Percentiles rank a stretch among this genome's conserved stretches.
Conservation (phyloP, 1,140 invertebrate genomes). For the Drosophila cardini region DNA sequence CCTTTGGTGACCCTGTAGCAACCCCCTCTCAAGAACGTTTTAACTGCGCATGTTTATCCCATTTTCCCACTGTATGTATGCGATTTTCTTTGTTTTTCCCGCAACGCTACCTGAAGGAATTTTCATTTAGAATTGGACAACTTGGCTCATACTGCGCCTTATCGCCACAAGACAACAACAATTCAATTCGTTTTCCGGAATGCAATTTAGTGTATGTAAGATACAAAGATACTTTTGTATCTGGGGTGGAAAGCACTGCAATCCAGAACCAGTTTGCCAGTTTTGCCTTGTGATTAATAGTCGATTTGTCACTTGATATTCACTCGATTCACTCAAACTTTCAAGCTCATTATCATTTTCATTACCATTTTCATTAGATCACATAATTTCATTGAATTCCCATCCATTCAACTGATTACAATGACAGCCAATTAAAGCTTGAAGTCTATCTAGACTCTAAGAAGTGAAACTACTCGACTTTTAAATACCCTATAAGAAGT, state of each 20-base stretch:
- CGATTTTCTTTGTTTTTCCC: constrained; percentile 48
- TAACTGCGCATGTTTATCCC: constrained; percentile 72
- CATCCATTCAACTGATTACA: constrained; percentile 2
- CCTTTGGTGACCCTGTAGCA: background rate
- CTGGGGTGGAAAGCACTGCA: constrained; percentile 1
- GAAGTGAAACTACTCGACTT: no score
- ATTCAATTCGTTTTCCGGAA: constrained; percentile 21
- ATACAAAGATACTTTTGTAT: background rate
- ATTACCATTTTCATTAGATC: background rate
- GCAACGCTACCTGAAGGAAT: constrained; percentile 66
- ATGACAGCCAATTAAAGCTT: background rate
- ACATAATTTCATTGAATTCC: constrained; percentile 10
- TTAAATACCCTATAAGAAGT: no score
- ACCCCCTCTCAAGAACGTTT: constrained; percentile 34
- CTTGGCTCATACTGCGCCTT: constrained; percentile 47
- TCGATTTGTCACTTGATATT: constrained; percentile 10
- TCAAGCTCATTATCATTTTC: constrained; percentile 1
- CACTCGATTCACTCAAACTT: constrained; percentile 23
- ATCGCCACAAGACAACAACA: constrained; percentile 6
- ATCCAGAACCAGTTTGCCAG: constrained; percentile 33
- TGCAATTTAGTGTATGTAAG: constrained; percentile 25
- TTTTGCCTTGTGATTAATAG: background rate
- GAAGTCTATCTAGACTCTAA: background rate
- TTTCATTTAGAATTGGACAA: constrained; percentile 67
- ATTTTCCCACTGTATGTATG: constrained; percentile 34